Conservation (phyloP, 2,113 vertebrate genomes). For the Serilophus lunatus region DNA sequence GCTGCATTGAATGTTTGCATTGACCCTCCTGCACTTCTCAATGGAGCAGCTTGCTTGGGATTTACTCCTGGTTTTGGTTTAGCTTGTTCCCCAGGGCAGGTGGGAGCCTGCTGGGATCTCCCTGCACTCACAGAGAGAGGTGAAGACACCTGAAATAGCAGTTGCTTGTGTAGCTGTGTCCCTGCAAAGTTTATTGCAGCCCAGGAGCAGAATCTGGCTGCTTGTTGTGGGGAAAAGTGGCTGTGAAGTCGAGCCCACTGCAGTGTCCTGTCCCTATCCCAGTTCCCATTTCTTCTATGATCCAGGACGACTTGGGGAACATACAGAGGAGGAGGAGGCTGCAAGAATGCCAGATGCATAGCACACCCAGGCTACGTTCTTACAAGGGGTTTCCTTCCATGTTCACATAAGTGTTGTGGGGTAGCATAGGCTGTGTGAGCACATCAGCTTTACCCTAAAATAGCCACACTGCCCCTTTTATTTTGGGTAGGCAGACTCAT, state of each 20-base stretch:
- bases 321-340: neutral
- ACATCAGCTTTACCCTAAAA: neutral
- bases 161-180: neutral
- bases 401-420: rapidly evolving
- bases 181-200: neutral
- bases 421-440: neutral
- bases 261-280: rapidly evolving
- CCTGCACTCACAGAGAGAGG: rapidly evolving
- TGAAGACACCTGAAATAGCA: neutral
- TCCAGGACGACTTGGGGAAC: rapidly evolving
- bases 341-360: rapidly evolving
- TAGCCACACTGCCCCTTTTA: neutral
- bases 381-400: rapidly evolving
- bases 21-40: neutral
- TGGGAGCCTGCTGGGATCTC: neutral
- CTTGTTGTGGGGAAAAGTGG: neutral
- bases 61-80: neutral
- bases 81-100: neutral
- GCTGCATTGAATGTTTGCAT: neutral
- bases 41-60: rapidly evolving
- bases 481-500: neutral
- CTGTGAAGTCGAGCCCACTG: neutral
- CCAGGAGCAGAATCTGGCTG: neutral
- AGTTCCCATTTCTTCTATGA: neutral
- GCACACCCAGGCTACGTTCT: neutral